phyloP scores from a whole-genome alignment of 2,113 vertebrate genomes.

The Pachypanchax playfairii region DNA sequence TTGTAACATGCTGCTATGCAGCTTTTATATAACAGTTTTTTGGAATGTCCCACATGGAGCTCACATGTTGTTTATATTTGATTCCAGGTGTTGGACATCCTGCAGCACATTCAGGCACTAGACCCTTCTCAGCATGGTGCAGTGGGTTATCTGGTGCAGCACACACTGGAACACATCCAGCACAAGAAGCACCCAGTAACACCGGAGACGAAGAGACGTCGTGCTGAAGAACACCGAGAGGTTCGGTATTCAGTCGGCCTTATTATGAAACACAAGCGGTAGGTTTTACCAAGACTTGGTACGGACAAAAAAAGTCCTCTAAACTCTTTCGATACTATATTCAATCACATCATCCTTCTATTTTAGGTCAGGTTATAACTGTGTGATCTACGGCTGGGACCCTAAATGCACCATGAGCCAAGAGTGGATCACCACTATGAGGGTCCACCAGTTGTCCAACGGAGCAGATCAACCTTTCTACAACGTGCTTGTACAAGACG shows the following conservation, averaged over 20 bases:
- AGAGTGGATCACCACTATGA: constrained; percentile 97
- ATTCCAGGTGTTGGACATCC: constrained; percentile 92
- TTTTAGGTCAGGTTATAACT: constrained; percentile 91
- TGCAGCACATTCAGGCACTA: constrained; percentile 95
- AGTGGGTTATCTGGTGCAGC: constrained; percentile 94
- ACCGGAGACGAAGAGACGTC: constrained; percentile 88
- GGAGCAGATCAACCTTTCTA: constrained; percentile 96
- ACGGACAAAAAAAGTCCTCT: neutral
- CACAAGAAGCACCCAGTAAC: constrained; percentile 89
- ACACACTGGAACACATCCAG: constrained; percentile 96
- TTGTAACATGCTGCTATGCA: neutral
- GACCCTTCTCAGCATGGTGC: constrained; percentile 95
- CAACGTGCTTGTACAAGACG: constrained; percentile 94
- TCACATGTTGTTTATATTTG: neutral
- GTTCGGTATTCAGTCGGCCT: constrained; percentile 92
- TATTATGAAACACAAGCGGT: constrained; percentile 98
- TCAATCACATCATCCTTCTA: neutral
- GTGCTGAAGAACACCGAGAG: constrained; percentile 86
- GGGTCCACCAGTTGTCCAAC: constrained; percentile 89
- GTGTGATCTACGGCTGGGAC: constrained; percentile 97
- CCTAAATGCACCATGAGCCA: constrained; percentile 97
- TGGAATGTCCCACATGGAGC: neutral
- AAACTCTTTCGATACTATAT: accelerated
- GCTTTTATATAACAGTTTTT: neutral
- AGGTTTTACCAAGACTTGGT: neutral